Conservation (phyloP, 2,888 invertebrate species). For the Melanargia galathea region DNA sequence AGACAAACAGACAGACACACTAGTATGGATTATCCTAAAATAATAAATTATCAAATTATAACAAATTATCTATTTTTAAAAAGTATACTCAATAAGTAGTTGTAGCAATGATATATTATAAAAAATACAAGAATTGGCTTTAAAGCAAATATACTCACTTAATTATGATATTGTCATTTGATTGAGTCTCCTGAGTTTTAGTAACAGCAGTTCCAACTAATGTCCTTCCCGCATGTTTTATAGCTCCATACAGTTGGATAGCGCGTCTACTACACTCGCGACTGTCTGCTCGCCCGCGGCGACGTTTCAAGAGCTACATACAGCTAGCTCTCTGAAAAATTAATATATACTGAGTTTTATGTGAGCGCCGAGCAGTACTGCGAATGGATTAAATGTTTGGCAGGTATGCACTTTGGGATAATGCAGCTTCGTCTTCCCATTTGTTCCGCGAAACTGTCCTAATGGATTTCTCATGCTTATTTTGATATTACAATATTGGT, state of each 20-base stretch:
- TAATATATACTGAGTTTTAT: slow-evolving; percentile 61
- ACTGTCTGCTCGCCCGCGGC: slow-evolving; percentile 73
- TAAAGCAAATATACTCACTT: too few species aligned
- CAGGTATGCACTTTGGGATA: slow-evolving; percentile 46
- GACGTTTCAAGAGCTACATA: slow-evolving; percentile 64
- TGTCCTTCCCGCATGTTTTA: slow-evolving; percentile 22
- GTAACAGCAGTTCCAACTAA: neutral
- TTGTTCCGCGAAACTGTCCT: slow-evolving; percentile 35
- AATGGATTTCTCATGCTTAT: slow-evolving; percentile 38
- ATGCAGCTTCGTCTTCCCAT: slow-evolving; percentile 41
- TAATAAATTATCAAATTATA: too few species aligned
- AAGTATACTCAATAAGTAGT: too few species aligned
- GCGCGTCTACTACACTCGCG: slow-evolving; percentile 62
- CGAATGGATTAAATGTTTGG: slow-evolving; percentile 47
- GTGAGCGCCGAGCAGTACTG: slow-evolving; percentile 40
- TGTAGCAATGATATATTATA: too few species aligned
- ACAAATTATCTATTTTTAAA: too few species aligned
- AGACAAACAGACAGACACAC: too few species aligned
- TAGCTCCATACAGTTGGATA: slow-evolving; percentile 50
- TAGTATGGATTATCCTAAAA: too few species aligned
- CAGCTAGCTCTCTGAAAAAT: slow-evolving; percentile 68
- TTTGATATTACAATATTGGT: neutral
- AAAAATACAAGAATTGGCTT: too few species aligned
- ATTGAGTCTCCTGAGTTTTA: too few species aligned
- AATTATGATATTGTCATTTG: too few species aligned